A percentile compares a stretch with the other conserved stretches of the same genome.
Evolutionary conservation across 2,888 invertebrate genomes (phyloP).

Genomic region (Drosophila recens): DNA sequence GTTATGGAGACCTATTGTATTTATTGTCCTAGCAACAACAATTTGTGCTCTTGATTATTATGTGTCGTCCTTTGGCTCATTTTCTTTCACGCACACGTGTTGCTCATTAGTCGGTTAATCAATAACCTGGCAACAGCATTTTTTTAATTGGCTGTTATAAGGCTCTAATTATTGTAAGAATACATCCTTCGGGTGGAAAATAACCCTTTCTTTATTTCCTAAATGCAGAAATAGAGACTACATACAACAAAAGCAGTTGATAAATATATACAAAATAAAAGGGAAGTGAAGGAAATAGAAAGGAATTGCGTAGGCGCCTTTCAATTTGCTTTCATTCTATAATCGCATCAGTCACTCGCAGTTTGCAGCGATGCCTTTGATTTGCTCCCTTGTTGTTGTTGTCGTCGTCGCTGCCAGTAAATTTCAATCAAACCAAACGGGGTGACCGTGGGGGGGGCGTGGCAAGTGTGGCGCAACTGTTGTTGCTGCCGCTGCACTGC

Average conservation of each 20-base stretch:
- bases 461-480: conserved; percentile 1
- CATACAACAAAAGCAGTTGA: conserved; percentile 36
- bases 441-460: conserved; percentile 8
- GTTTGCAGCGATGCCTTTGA: conserved; percentile 55
- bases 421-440: conserved; percentile 60
- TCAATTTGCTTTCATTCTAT: conserved; percentile 69
- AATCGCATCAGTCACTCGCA: conserved; percentile 66
- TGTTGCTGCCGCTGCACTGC: conserved; percentile 6
- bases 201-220: not conserved
- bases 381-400: conserved; percentile 37
- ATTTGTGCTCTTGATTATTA: not conserved
- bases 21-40: conserved; percentile 10
- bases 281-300: not conserved
- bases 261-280: conserved; percentile 34
- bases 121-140: conserved; percentile 39
- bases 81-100: conserved; percentile 49
- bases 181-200: not conserved
- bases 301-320: conserved; percentile 24
- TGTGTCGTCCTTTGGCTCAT: not conserved
- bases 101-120: conserved; percentile 62
- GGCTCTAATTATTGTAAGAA: conserved; percentile 39
- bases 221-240: conserved; percentile 1
- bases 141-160: conserved; percentile 60
- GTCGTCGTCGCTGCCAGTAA: conserved; percentile 11
- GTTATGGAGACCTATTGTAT: not conserved